Evolutionary conservation across 1,140 invertebrate genomes (phyloP), one percentile per base, ranked within the genome.

Genomic region (Zelostemma sp.): DNA sequence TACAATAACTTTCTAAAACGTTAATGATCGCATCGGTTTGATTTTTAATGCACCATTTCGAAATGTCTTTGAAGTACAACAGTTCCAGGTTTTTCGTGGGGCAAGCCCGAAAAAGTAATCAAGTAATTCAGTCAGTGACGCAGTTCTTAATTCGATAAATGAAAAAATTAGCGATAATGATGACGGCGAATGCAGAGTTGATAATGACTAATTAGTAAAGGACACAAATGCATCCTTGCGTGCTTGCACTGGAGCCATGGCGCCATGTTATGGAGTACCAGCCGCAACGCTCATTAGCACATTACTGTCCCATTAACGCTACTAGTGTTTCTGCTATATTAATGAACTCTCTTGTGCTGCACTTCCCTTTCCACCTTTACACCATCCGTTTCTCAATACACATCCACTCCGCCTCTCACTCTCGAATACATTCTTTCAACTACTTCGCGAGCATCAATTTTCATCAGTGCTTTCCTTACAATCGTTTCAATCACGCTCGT

Each of bases 211-310:
- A 68, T 60, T 38, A 47, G 50, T 47, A 57, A 56, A 54, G 33
- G 46, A 59, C 38, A 49, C 18, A 19, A 35, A 28, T 40, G 41
- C 64, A 63, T 61, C 70, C 70, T 72, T 59, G 69, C 61, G 38
- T 28, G 55, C 38, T 46, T 21, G 35, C 21, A 46, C 33, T 54
- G 41, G 70, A 75, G 72, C 72, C 66, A 48, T 61, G 65, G 60
- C 66, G 54, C 18, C 46, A 56, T 54, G 40, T 56, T 55, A 50
- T 45, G 41, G 56, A 70, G 55, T 57, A 57, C 31, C 62, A 69
- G 58, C 56, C 71, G 51, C 67, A 50, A 43, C 56, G 63, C 65
- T 73, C 66, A 67, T 70, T 69, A 70, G 59, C 59, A 61, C 71
- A 67, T 73, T 69, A 73, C 57, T 53, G 51, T 58, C 35, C 59